Base-by-base conservation (phyloP, 2,797 vertebrate species). In the Periophthalmus magnuspinnatus region DNA sequence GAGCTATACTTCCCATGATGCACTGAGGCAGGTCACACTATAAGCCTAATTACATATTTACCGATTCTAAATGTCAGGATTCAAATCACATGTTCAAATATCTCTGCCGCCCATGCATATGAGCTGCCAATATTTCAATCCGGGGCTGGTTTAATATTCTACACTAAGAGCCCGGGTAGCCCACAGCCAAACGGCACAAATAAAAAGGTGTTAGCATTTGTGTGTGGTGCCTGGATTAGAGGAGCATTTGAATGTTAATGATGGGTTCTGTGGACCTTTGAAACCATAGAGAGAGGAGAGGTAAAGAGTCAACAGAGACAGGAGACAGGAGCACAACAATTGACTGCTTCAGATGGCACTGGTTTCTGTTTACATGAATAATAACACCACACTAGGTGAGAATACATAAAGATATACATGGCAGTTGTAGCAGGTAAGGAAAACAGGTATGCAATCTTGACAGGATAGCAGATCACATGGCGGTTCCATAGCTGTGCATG, bases 241-340 rank as follows among this genome's bases (percentile, higher is more conserved):
- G 59, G 59, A 61, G 59, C 59, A 14, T 61, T 38, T 61, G 59
- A 61, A 61, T 61, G 59, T 61, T 41, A 41, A 61, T 61, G 36
- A 41, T 14, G 34, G 0, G 59, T 22, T 58, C 34, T 8, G 34
- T 19, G 2, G 34, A 14, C 17, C 8, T 36, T 19, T 33, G 58
- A 8, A 59, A 32, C 32, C 57, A 3, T 8, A n/a, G 5, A 13
- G 59, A 2, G 59, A 13, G 59, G 36, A 61, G n/a, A 61, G n/a
- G 10, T 21, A 61, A 57, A 57, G 24, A 57, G 5, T 14, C 22
- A 11, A 32, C 56, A 6, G 56, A 17, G 56, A 57, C 24, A 6
- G 14, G 11, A 32, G 13, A 32, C 13, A 8, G 1, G 24, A 28
- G 28, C 24, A 16, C 16, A 32, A 6, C 56, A 32, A 57, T 32